Evolutionary conservation across 2,113 vertebrate species (phyloP), one percentile per base, ranked within the genome.

Genomic region (Oreochromis spilurus): DNA sequence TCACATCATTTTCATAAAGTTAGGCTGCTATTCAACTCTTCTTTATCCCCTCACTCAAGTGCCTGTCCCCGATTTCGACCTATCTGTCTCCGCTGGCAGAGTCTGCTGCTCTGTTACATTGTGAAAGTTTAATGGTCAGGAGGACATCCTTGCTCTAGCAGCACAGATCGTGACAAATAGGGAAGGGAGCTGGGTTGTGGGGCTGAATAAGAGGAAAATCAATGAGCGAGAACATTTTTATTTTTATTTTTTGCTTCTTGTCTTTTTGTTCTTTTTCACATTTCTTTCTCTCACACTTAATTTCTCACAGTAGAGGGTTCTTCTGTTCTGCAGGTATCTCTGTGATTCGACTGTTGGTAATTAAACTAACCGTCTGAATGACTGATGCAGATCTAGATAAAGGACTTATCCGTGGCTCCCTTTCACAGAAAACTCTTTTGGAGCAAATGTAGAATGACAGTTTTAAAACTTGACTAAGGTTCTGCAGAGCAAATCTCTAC

Each of bases 311-410:
- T 34, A 38, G 85, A 82, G 26, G 58, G 17, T 82, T 88, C 60
- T 57, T 87, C 88, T 79, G 52, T 79, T 70, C 60, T 79, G 87
- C 85, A 80, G 72, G 77, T 89, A 55, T 85, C 60, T 89, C 48
- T 54, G 80, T 43, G 80, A 83, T 55, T 53, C 29, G 62, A 75
- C 86, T 88, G 79, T 50, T 89, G 5, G 88, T 91, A 87, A 93
- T 93, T 92, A 92, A 92, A 88, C 84, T 83, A 84, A 79, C 77
- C 2, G 29, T 50, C 82, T 91, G 88, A 92, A 86, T 82, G 62
- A 79, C 67, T 48, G 34, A 89, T 84, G 79, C 60, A 86, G 21
- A 89, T 83, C 58, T 55, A 87, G 75, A 83, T 83, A 67, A 86
- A 60, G 54, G 57, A 82, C n/a, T 62, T 54, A 40, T 86, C 58